These are phyloP conservation scores for Venturia canescens DNA, from an alignment of 1,140 invertebrate genomes.

Conservation along the genomic window DNA sequence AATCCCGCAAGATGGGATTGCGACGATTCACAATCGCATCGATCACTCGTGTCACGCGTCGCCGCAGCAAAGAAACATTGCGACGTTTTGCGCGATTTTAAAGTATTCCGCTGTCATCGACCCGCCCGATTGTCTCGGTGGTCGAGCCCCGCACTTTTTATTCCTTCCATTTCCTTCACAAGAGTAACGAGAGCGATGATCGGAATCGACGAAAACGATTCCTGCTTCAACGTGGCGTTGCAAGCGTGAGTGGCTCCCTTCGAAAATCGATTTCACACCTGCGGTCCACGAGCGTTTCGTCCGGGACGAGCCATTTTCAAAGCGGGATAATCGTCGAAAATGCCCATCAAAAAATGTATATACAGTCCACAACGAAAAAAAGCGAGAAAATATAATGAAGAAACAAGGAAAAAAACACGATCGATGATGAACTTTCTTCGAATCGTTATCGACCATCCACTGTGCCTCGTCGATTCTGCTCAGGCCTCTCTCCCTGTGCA, in stretches of 20 bases:
- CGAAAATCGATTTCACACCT: slow-evolving; percentile 40
- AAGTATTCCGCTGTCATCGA: not conserved
- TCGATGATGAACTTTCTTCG: slow-evolving; percentile 64
- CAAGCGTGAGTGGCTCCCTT: not conserved
- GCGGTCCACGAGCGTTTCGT: not conserved
- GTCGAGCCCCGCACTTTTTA: not conserved
- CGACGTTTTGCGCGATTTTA: not conserved
- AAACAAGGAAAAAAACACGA: slow-evolving; percentile 38
- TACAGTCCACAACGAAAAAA: not conserved
- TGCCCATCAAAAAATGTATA: slow-evolving; percentile 12
- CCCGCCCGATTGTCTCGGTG: not conserved
- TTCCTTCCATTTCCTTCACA: too few species aligned
- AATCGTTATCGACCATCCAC: slow-evolving; percentile 66
- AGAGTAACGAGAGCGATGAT: too few species aligned
- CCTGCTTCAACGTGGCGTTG: not conserved
- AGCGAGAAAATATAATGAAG: slow-evolving; percentile 19
- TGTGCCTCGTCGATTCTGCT: not conserved
- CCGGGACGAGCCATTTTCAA: not conserved
- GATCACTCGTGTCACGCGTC: not conserved
- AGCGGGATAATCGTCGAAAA: not conserved
- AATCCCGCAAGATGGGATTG: not conserved
- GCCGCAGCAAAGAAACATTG: not conserved
- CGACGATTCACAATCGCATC: not conserved
- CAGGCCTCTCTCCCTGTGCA: not conserved
- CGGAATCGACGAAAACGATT: too few species aligned